Conservation (phyloP, 2,888 invertebrate species). For the Eristalis pertinax region DNA sequence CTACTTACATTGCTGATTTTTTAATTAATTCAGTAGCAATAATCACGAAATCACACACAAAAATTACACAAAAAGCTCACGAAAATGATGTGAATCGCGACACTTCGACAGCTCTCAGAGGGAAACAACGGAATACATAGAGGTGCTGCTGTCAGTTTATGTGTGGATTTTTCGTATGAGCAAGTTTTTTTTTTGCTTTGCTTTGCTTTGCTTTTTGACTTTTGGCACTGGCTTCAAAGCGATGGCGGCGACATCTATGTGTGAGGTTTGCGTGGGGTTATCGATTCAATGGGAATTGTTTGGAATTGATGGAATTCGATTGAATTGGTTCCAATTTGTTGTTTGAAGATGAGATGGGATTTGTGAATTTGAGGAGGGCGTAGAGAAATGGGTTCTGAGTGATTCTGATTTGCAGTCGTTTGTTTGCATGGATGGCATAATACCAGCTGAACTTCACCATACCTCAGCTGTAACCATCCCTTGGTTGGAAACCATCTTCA, state of each 20-base stretch:
- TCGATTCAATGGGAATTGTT: not conserved
- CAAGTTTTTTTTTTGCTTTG: not conserved
- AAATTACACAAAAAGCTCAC: slow-evolving; percentile 49
- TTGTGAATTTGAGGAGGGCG: too few relatives aligned
- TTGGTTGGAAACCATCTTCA: too few relatives aligned
- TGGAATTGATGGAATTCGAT: not conserved
- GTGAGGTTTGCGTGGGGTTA: not conserved
- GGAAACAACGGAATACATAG: slow-evolving; percentile 71
- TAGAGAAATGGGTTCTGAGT: too few relatives aligned
- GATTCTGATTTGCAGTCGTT: too few relatives aligned
- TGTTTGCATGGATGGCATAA: too few relatives aligned
- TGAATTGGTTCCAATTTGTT: not conserved
- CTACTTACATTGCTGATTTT: slow-evolving; percentile 62
- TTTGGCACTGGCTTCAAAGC: not conserved
- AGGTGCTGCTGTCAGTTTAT: slow-evolving; percentile 70
- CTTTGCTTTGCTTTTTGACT: not conserved
- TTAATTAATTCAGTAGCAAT: slow-evolving; percentile 58
- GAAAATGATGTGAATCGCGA: slow-evolving; percentile 67
- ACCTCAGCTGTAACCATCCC: too few relatives aligned
- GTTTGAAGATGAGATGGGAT: too few relatives aligned
- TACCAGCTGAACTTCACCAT: too few relatives aligned
- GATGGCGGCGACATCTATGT: slow-evolving; percentile 27
- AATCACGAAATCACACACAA: slow-evolving; percentile 59
- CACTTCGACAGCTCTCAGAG: slow-evolving; percentile 60
- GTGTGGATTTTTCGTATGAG: slow-evolving; percentile 31